Evolutionary conservation across 2,888 invertebrate genomes (phyloP), one percentile per base, ranked within the genome.

Genomic region (Zeuzera pyrina): DNA sequence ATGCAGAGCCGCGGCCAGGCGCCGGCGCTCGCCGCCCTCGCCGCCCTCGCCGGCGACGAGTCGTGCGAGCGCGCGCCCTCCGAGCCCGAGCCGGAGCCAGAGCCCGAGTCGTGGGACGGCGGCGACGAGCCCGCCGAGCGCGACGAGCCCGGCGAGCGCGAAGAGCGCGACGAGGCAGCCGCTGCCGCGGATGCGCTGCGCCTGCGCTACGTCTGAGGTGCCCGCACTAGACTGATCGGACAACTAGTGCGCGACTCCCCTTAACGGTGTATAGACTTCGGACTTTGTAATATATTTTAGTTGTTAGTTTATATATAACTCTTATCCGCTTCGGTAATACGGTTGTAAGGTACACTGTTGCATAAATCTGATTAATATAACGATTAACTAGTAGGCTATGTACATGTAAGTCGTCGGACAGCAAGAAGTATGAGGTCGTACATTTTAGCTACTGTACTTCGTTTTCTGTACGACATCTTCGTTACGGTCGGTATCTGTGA

Each of bases 291-390:
- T 57, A 65, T 65, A 63, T 12, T 47, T 38, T 64, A 64, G 60
- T 47, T 53, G 52, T 59, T 68, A 63, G 63, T 56, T 52, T 55
- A 54, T 57, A 59, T 66, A 58, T 67, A 59, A 67, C 60, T 64
- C 59, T 66, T 64, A 61, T 67, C 63, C 67, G 74, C 77, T 76
- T 77, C 70, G 72, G 66, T 70, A 61, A 60, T 64, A 65, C 67
- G 69, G 69, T 71, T 63, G 71, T 72, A 70, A 74, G 70, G 68
- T 66, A 68, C 67, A 67, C 68, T 71, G 74, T 73, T 73, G 70
- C 72, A 71, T 77, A 74, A 72, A 74, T 76, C 77, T 76, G 78
- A 78, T 74, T 78, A 74, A 72, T 71, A 68, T 77, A 70, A 70
- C 59, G 51, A 61, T 62, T 68, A 68, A 71, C 63, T 58, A 47